Evolutionary conservation across 2,888 invertebrate genomes (phyloP).

Genomic region (Arenicola marina): DNA sequence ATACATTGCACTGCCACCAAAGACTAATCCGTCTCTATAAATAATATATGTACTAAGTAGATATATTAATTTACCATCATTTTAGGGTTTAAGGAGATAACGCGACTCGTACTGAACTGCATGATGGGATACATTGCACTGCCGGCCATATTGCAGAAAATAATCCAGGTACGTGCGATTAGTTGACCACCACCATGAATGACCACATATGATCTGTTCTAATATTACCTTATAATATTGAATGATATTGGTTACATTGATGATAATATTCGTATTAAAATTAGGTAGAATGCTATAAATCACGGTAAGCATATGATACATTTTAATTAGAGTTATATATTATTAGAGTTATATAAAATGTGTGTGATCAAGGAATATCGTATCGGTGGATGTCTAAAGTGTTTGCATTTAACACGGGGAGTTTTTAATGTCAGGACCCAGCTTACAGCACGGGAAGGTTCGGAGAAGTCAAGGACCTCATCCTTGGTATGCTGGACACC

Average conservation of each 20-base stretch:
- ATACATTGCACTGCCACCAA: slow-evolving; percentile 65
- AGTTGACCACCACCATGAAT: neutral
- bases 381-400: too few relatives aligned
- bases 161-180: slow-evolving; percentile 51
- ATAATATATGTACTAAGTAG: slow-evolving; percentile 61
- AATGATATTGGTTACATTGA: too few relatives aligned
- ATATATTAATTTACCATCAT: neutral
- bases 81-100: slow-evolving; percentile 62
- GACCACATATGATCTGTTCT: too few relatives aligned
- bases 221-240: neutral
- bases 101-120: slow-evolving; percentile 64
- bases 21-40: too few relatives aligned
- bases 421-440: slow-evolving; percentile 57
- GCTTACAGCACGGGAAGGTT: slow-evolving; percentile 65
- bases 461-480: slow-evolving; percentile 65
- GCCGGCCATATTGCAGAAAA: slow-evolving; percentile 64
- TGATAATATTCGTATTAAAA: too few relatives aligned
- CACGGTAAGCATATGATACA: too few relatives aligned
- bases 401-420: too few relatives aligned
- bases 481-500: slow-evolving; percentile 73
- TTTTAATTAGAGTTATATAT: too few relatives aligned
- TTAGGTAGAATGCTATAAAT: too few relatives aligned
- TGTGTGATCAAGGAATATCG: neutral
- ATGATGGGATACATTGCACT: slow-evolving; percentile 67
- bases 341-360: too few relatives aligned